Evolutionary conservation across 2,888 invertebrate genomes (phyloP).

Genomic region (Phyto melanocephala): DNA sequence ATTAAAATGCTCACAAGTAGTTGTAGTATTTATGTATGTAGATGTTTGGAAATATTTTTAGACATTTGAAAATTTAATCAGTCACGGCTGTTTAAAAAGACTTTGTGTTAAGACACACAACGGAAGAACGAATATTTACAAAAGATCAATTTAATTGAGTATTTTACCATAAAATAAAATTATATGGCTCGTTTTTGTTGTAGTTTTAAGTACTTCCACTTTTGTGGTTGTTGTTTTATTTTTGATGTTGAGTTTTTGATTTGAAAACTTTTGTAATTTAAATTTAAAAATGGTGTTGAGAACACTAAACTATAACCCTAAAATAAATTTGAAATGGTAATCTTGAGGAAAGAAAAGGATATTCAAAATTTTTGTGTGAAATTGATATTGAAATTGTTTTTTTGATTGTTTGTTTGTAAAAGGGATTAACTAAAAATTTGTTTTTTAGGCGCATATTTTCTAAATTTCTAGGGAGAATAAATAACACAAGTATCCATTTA

Average conservation of each 20-base stretch:
- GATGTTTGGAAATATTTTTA: not conserved
- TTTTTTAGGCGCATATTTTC: no score
- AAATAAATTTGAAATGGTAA: no score
- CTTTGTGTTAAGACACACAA: slow-evolving; percentile 17
- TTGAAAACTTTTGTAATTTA: not conserved
- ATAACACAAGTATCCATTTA: no score
- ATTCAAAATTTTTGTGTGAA: not conserved
- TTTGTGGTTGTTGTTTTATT: not conserved
- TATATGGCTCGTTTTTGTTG: not conserved
- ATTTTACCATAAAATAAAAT: slow-evolving; percentile 30
- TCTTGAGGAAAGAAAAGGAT: not conserved
- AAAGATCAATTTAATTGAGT: slow-evolving; percentile 40
- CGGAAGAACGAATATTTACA: not conserved
- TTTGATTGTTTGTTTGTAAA: not conserved
- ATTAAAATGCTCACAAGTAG: slow-evolving; percentile 9
- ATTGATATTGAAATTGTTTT: not conserved
- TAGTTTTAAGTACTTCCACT: slow-evolving; percentile 27
- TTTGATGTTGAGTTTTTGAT: not conserved
- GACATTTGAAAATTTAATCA: slow-evolving; percentile 61
- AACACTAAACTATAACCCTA: not conserved
- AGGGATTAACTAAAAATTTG: no score
- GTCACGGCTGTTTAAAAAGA: slow-evolving; percentile 56
- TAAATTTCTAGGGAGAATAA: no score
- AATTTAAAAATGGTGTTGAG: slow-evolving; percentile 8
- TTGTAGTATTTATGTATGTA: no score